Base-by-base conservation (phyloP, 1,140 invertebrate species). In the Bombus turneri region DNA sequence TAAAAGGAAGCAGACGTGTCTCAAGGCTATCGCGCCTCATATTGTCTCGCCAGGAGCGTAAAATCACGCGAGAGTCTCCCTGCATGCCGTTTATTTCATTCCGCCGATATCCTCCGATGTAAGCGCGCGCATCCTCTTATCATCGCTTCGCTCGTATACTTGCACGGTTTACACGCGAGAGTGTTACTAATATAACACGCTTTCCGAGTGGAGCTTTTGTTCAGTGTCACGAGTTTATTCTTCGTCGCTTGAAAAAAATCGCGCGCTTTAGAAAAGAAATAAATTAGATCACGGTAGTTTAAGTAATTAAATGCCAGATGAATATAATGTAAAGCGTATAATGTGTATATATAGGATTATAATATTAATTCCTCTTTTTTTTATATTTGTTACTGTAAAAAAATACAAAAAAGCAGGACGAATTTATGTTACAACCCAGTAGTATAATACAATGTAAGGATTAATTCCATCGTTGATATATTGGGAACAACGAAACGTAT, bases 1-100 rank as follows among this genome's bases (percentile, higher is more conserved):
- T 89, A 87, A 85, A 90, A 85, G 73, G 73, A 91, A 87, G 59
- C 81, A 82, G 77, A 81, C 76, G 81, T 91, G 83, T 91, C 81
- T 91, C 80, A 89, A 89, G 90, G 77, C 86, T 91, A 87, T 78
- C 81, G 31, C 73, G 41, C 68, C 85, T 53, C 66, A 43, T 84
- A 81, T 87, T 90, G 78, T 86, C 73, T 77, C 72, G 39, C n/a
- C 76, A 87, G 87, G 64, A 81, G n/a, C 80, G 76, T 74, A 69
- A 59, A 77, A 83, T 83, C 79, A n/a, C 39, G 64, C 57, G 66
- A 28, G 28, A n/a, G 66, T 78, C 79, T 47, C 59, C 62, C 53
- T 18, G 25, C 59, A 5, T 13, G n/a, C 39, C 28, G n/a, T 77
- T 81, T 79, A 43, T 75, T 82, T 71, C 72, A 31, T 73, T 59